phyloP scores from a whole-genome alignment of 2,888 invertebrate species.

The Atrina japonica region DNA sequence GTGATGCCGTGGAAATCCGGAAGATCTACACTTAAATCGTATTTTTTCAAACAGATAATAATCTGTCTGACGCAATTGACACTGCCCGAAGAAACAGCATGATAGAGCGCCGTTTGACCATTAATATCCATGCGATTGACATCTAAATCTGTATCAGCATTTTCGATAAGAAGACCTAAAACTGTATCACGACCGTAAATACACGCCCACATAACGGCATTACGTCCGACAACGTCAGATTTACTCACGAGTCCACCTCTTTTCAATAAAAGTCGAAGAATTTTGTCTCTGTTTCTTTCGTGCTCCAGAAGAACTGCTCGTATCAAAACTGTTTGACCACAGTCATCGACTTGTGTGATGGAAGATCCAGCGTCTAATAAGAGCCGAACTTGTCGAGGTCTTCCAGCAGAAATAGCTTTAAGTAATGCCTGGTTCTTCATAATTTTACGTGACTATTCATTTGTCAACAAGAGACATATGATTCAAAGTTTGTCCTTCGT shows the following conservation, averaged over 20 bases:
- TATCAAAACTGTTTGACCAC: conserved; percentile 63
- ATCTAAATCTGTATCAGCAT: conserved; percentile 60
- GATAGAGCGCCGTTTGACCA: conserved; percentile 61
- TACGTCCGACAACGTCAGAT: conserved; percentile 59
- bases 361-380: conserved; percentile 54
- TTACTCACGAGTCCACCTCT: conserved; percentile 52
- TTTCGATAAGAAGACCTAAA: conserved; percentile 51
- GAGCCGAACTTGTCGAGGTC: conserved; percentile 58
- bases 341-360: conserved; percentile 55
- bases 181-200: conserved; percentile 58
- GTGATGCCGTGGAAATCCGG: conserved; percentile 54
- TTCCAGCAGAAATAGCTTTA: conserved; percentile 60
- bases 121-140: conserved; percentile 59
- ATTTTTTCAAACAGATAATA: conserved; percentile 51
- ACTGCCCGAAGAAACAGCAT: conserved; percentile 62
- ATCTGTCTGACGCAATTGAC: conserved; percentile 62
- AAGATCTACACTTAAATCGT: conserved; percentile 55
- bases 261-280: conserved; percentile 53
- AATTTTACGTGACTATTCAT: too few species aligned
- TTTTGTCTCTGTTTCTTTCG: conserved; percentile 48
- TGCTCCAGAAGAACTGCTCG: conserved; percentile 57
- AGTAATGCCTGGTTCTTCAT: conserved; percentile 41
- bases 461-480: too few species aligned
- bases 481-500: too few species aligned
- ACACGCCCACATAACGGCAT: conserved; percentile 61